Evolutionary conservation across 37 sponge, comb jelly and placozoan genomes (phyloP), one percentile per base, ranked within the genome.

Genomic region (Chondrilla cf. caribensis): DNA sequence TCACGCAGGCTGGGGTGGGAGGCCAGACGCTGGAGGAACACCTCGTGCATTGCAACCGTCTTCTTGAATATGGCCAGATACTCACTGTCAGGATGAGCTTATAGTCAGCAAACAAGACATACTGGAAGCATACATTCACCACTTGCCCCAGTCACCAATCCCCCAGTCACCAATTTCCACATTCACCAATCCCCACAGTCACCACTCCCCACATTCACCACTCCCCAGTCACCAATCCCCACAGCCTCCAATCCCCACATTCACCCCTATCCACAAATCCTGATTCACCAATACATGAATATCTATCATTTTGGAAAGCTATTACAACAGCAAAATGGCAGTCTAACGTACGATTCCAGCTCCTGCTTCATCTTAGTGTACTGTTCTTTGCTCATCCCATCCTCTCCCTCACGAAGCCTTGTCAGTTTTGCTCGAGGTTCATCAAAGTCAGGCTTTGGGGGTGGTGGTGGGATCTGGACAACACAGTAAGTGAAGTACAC

Each of bases 1-100:
- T 80, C 70, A 21, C 94, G 59, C 33, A 98, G 84, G 0, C 62
- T 75, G 18, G 92, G 79, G 65, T 98, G 98, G 43, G 90, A 70
- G 39, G 98, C 94, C 11, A 98, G 75, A 0, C 98, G 60, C 77
- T 88, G 89, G 64, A 98, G 89, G 59, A 95, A 98, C 58, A 93
- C 87, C 80, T 98, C 98, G 59, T 98, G 98, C 92, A 98, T 95
- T 35, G 98, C 96, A 5, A 98, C 98, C 21, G 98, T 98, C 89
- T 95, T 95, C 85, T 98, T 98, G 83, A 98, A 98, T n/a, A 87
- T 84, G 21, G 98, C 98, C 82, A 98, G 62, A 68, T 98, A 98
- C 67, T 98, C 98, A 8, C 98, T 97, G 81, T 0, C n/a, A n/a
- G n/a, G n/a, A n/a, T n/a, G n/a, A n/a, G n/a, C n/a, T n/a, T n/a